Percentiles rank a stretch among this genome's conserved stretches.
These are phyloP conservation scores for Gadopsis marmoratus DNA, from an alignment of 2,797 vertebrate species.

Conservation along the genomic window DNA sequence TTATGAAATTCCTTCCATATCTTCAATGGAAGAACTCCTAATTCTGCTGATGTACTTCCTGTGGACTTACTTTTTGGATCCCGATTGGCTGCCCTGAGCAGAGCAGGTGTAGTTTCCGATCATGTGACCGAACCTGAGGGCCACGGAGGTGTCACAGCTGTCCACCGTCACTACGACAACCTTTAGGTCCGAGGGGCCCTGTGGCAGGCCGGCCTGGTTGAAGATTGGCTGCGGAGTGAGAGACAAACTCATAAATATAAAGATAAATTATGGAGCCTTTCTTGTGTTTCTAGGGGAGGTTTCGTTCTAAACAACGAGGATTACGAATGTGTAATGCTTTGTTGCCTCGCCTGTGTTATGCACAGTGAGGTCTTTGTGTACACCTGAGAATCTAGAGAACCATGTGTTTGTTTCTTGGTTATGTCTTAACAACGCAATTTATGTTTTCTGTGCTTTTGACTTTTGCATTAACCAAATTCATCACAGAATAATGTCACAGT, in stretches of 20 bases:
- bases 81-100: conserved; percentile 92
- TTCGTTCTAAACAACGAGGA: conserved; percentile 16
- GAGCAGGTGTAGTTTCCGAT: conserved; percentile 94
- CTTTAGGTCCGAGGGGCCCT: conserved; percentile 96
- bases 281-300: conserved; percentile 19
- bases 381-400: not conserved
- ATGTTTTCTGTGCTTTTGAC: not conserved
- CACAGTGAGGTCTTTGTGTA: not conserved
- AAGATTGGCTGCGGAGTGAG: conserved; percentile 86
- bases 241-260: conserved; percentile 37
- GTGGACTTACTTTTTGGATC: conserved; percentile 93
- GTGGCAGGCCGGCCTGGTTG: conserved; percentile 90
- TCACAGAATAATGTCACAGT: not conserved
- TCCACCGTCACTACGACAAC: conserved; percentile 93
- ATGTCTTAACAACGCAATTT: not conserved
- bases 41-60: not conserved
- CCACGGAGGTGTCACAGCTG: conserved; percentile 91
- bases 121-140: conserved; percentile 89
- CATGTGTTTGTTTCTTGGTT: not conserved
- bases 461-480: not conserved
- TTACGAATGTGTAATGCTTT: not conserved
- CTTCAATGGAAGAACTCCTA: not conserved
- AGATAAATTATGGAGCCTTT: conserved; percentile 19
- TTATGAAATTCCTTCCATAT: not conserved
- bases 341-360: not conserved